Base-by-base conservation (phyloP, 2,797 vertebrate species). In the Gorsachius magnificus region DNA sequence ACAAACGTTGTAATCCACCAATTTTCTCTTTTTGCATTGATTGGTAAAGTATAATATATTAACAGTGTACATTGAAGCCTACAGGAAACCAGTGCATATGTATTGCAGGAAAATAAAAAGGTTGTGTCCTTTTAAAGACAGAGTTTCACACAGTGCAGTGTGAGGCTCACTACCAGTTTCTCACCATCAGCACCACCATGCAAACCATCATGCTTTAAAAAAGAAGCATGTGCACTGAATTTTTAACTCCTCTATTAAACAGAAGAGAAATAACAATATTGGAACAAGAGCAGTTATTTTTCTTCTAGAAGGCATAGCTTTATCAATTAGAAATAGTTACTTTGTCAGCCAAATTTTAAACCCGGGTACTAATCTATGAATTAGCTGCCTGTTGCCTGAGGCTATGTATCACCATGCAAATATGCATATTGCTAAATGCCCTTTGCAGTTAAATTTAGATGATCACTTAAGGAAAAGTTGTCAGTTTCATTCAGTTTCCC, bases 361-460 rank as follows among this genome's bases (percentile, higher is more conserved):
- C n/a, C 19, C 1, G 15, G 35, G 11, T 84, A 48, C n/a, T 65
- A 25, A 50, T 77, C 16, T 57, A 3, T 56, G 51, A 89, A 89
- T 85, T 94, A 79, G 12, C 13, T 93, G 61, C n/a, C 33, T 72
- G 71, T 90, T 80, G 11, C 91, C 66, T 90, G 70, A 90, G 72
- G 83, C 70, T 33, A 43, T 64, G 28, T 77, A 66, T 89, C 24
- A 16, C 57, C 70, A 58, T 46, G 43, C 46, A 92, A 83, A 87
- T 64, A 45, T 53, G 41, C 51, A 66, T 65, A 83, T 88, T 76
- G 66, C 29, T 89, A 84, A 87, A 45, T 95, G 88, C 90, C 83
- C 88, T 94, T 93, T 93, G 24, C 71, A 61, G 77, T 86, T 93
- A 93, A 84, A 89, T 93, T 94, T 79, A 84, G 83, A 87, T 57